Evolutionary conservation across 2,888 invertebrate species (phyloP), one percentile per base, ranked within the genome.

Genomic region (Lasioglossum morio): DNA sequence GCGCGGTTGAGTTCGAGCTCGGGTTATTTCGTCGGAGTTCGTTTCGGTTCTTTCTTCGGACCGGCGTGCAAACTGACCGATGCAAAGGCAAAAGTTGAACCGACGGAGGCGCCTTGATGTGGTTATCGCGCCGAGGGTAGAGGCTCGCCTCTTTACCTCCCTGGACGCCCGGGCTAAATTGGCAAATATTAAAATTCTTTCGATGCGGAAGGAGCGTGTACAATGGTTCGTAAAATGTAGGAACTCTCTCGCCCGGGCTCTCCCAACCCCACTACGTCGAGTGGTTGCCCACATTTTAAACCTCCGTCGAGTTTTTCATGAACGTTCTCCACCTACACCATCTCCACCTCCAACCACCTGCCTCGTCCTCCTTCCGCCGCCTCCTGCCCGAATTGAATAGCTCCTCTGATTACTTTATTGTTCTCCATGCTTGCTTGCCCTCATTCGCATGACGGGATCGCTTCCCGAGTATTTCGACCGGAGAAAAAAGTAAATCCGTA

Each of bases 171-270:
- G 53, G 14, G 90, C 90, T 90, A 94, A 93, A 94, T 93, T 93
- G 93, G 92, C 92, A 91, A 93, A 94, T 93, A 93, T 93, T 93
- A 94, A 93, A 93, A 94, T 93, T 93, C 94, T 93, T 93, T 91
- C 90, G 92, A 92, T 92, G 91, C 87, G 88, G 90, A 91, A 92
- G 89, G 92, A 86, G 89, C 90, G 90, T 87, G 90, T 90, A 91
- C 90, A 91, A 89, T 90, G 91, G 91, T 86, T 91, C 86, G 91
- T 88, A 83, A 90, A 91, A 89, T 85, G 90, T 89, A 90, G 89
- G 86, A 92, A 92, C 92, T 92, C 92, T 90, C 91, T 77, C 84
- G 86, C 23, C 81, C 70, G 27, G 82, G 77, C 91, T 83, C 83
- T 53, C 76, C 57, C 57, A 57, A 76, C 72, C 79, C 66, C 60